Evolutionary conservation across 2,113 vertebrate genomes (phyloP).

Genomic region (Regulus satrapa): DNA sequence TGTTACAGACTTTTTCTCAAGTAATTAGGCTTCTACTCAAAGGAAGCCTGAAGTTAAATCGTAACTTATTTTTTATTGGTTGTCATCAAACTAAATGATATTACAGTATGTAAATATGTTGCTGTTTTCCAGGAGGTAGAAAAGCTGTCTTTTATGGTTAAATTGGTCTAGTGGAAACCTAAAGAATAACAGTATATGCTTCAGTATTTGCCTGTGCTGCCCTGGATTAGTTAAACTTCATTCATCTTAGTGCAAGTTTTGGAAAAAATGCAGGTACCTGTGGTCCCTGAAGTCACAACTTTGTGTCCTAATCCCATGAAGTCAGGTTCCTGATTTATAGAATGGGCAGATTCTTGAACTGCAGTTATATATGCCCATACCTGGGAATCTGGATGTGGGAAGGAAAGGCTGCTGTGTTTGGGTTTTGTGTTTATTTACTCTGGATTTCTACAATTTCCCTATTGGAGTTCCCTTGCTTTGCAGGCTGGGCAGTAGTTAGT

Average conservation of each 20-base stretch:
- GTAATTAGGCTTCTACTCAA: background rate
- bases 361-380: background rate
- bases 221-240: background rate
- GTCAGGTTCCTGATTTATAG: background rate
- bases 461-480: background rate
- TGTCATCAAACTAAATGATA: background rate
- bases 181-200: background rate
- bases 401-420: background rate
- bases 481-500: background rate
- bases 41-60: background rate
- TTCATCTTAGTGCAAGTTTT: background rate
- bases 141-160: background rate
- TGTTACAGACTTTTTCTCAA: background rate
- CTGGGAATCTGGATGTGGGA: background rate
- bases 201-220: background rate
- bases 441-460: background rate
- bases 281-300: background rate
- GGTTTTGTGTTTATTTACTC: background rate
- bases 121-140: background rate
- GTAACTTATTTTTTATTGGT: background rate
- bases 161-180: background rate
- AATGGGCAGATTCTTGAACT: background rate
- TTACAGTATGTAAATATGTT: background rate
- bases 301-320: background rate
- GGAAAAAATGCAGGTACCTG: background rate